Evolutionary conservation across 2,888 invertebrate species (phyloP), one percentile per base, ranked within the genome.

Genomic region (Hirtodrosophila histrioides): DNA sequence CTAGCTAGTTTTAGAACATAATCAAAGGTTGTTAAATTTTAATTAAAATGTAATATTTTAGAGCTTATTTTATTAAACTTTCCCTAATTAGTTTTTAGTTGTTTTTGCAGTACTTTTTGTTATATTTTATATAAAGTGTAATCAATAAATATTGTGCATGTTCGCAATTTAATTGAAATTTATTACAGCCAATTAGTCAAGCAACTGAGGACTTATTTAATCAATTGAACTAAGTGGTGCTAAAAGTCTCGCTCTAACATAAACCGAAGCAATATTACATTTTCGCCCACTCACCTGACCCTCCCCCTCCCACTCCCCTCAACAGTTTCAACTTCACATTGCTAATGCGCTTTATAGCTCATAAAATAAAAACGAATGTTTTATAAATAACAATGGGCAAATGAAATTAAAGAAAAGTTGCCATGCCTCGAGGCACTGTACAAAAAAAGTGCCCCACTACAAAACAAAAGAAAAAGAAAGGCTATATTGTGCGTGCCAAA

Each of bases 281-380:
- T 29, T 24, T 37, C 9, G 29, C 3, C 12, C 2, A 29, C 23
- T 48, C 55, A 68, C 58, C 58, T 73, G 61, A 17, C 17, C 17
- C 17, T 17, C 17, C 17, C 17, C 17, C n/a, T n/a, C n/a, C n/a
- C 7, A 31, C 7, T 23, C 17, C 31, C 23, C 33, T 27, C 43
- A 5, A 17, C 8, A 35, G 39, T 41, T 46, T 60, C 40, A 51
- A 54, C 35, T 58, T 58, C 51, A 43, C 40, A 31, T 12, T 46
- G 69, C 61, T 74, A 73, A 74, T 73, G 69, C 73, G 69, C 65
- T 73, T 73, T 69, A 69, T 69, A 39, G 74, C 65, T 54, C 60
- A 65, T 73, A 55, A 75, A 75, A 82, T 84, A 82, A 82, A 82
- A 82, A 78, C 76, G 74, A 82, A 82, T 82, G 85, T 68, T 82